Conservation (phyloP, 2,888 invertebrate species). For the Drosophila mercatorum region DNA sequence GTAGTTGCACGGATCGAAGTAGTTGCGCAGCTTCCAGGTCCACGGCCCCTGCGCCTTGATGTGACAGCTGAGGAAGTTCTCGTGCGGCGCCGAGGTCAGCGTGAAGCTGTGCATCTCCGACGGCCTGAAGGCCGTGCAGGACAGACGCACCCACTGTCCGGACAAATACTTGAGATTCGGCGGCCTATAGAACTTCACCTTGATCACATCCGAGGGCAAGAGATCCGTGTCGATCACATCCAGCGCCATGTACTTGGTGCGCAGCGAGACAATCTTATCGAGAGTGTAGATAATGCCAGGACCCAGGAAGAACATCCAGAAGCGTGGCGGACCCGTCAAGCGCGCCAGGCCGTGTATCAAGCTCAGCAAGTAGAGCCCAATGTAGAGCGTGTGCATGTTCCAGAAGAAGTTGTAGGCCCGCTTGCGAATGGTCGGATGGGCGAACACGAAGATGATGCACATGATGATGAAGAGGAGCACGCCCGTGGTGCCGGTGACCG, state of each 20-base stretch:
- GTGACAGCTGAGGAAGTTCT: slow-evolving; percentile 96
- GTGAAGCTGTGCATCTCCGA: slow-evolving; percentile 98
- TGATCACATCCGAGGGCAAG: slow-evolving; percentile 96
- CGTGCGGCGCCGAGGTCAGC: slow-evolving; percentile 97
- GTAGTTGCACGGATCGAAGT: slow-evolving; percentile 96
- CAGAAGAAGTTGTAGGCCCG: slow-evolving; percentile 98
- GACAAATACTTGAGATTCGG: slow-evolving; percentile 97
- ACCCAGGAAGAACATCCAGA: slow-evolving; percentile 97
- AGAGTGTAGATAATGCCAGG: slow-evolving; percentile 95
- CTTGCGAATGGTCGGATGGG: slow-evolving; percentile 95
- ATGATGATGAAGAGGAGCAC: slow-evolving; percentile 94
- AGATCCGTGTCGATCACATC: slow-evolving; percentile 97
- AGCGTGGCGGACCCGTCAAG: slow-evolving; percentile 94
- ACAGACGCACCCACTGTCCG: slow-evolving; percentile 97
- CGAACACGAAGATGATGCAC: slow-evolving; percentile 98
- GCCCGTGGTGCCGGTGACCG: slow-evolving; percentile 95
- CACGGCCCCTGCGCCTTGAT: slow-evolving; percentile 96
- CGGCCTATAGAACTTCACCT: slow-evolving; percentile 97
- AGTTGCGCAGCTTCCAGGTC: slow-evolving; percentile 98
- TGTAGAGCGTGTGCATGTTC: slow-evolving; percentile 95
- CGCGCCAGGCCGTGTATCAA: slow-evolving; percentile 96
- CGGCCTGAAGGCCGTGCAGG: slow-evolving; percentile 94
- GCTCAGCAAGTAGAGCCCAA: slow-evolving; percentile 93
- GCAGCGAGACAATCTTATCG: slow-evolving; percentile 96
- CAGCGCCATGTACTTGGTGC: slow-evolving; percentile 95